phyloP scores from a whole-genome alignment of 2,113 vertebrate species.

The Camarhynchus parvulus region DNA sequence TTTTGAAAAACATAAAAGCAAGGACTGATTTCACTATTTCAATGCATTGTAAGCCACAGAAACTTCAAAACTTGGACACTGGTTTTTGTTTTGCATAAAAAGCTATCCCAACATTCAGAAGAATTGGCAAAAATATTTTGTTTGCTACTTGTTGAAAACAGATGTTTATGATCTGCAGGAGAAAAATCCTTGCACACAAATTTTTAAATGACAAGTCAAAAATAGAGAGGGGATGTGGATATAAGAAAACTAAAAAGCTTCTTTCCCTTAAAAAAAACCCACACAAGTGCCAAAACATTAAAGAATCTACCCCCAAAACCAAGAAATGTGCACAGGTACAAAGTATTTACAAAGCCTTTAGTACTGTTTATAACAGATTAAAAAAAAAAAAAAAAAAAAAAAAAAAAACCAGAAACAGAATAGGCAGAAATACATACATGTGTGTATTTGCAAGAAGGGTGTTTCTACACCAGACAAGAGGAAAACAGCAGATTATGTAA shows the following conservation, averaged over 20 bases:
- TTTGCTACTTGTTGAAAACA: not conserved
- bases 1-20: slow-evolving; percentile 9
- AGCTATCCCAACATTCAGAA: not conserved
- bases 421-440: no score
- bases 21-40: not conserved
- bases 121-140: not conserved
- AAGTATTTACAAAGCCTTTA: not conserved
- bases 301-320: not conserved
- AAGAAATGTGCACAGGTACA: not conserved
- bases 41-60: not conserved
- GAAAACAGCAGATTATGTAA: not conserved
- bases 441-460: not conserved
- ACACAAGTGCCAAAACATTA: not conserved
- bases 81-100: not conserved
- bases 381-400: not conserved
- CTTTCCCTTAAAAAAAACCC: not conserved
- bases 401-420: not conserved
- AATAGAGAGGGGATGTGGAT: not conserved
- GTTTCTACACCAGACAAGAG: not conserved
- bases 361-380: not conserved
- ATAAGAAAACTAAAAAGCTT: not conserved
- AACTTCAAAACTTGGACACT: not conserved
- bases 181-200: not conserved
- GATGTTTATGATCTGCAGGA: not conserved
- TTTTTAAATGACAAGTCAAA: not conserved